Evolutionary conservation across 2,797 vertebrate species (phyloP).

Genomic region (Eidolon dupreanum): DNA sequence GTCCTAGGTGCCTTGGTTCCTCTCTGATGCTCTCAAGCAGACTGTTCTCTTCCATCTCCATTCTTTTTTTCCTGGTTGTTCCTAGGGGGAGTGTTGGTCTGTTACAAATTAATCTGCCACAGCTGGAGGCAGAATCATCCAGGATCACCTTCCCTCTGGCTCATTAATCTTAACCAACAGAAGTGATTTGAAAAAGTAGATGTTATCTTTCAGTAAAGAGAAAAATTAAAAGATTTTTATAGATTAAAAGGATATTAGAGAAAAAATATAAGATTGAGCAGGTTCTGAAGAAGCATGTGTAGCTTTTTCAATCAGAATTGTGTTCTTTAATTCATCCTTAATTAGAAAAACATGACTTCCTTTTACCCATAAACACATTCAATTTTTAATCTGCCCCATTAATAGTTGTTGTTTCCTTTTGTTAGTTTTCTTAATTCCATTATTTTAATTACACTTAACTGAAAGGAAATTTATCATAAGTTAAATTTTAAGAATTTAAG

Average conservation of each 20-base stretch:
- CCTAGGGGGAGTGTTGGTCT: not conserved
- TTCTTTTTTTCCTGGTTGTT: not conserved
- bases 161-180: constrained; percentile 29
- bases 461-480: not conserved
- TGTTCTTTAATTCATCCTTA: constrained; percentile 18
- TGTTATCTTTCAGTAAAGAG: constrained; percentile 10
- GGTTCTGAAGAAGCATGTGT: not conserved
- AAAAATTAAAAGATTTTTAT: constrained; percentile 37
- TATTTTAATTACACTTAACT: not conserved
- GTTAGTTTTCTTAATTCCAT: not conserved
- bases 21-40: not conserved
- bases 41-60: not conserved
- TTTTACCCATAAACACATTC: not conserved
- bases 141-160: not conserved
- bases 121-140: constrained; percentile 9
- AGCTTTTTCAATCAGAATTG: not conserved
- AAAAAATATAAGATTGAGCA: not conserved
- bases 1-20: not conserved
- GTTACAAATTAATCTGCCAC: constrained; percentile 43
- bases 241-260: constrained; percentile 39
- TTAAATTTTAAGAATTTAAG: constrained; percentile 33
- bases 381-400: not conserved
- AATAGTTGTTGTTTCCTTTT: not conserved
- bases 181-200: constrained; percentile 46
- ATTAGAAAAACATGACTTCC: constrained; percentile 28